Conservation (phyloP, 2,888 invertebrate genomes). For the Sminthurinus aureus region DNA sequence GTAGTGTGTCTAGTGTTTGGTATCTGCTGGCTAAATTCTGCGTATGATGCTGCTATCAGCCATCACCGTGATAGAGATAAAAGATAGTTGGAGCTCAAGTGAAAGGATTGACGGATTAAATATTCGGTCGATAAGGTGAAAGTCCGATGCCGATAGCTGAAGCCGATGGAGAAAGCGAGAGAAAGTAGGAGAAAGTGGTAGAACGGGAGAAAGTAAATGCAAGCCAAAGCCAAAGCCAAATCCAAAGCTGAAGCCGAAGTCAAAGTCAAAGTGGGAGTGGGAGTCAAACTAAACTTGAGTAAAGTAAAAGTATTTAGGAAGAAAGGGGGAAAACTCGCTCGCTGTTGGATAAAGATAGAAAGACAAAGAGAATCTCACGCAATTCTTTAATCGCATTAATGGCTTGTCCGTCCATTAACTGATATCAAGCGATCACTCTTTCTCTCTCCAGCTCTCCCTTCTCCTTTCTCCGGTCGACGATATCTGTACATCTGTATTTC, state of each 20-base stretch:
- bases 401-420: constrained; percentile 46
- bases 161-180: neutral
- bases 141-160: neutral
- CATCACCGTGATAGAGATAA: neutral
- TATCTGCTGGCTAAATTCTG: too few species aligned
- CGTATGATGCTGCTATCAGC: too few species aligned
- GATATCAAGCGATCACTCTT: neutral
- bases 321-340: neutral
- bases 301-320: neutral
- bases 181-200: too few species aligned
- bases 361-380: constrained; percentile 51
- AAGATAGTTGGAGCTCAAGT: neutral
- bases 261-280: neutral
- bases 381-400: constrained; percentile 59
- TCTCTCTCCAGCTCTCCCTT: neutral
- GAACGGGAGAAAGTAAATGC: neutral
- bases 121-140: neutral
- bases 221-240: neutral
- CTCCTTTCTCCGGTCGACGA: neutral
- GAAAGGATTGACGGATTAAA: neutral
- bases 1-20: too few species aligned
- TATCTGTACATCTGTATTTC: neutral
- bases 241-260: neutral
- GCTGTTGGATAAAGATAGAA: neutral
- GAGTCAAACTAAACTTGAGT: neutral